Base-by-base conservation (phyloP, 2,113 vertebrate species). In the Prionailurus viverrinus region DNA sequence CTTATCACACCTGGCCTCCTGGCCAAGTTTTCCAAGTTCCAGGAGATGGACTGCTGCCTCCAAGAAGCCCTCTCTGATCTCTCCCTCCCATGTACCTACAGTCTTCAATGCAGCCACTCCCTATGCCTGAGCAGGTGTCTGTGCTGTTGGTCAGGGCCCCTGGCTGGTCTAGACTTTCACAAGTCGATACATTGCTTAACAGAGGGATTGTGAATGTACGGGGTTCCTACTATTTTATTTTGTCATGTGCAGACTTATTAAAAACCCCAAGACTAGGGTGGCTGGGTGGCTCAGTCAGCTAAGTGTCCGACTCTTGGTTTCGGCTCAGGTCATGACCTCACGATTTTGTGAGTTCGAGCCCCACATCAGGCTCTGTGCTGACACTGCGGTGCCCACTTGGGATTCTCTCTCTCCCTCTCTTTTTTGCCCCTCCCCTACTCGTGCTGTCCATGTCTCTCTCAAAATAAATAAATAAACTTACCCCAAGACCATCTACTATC, bases 21-120 rank as follows among this genome's bases (percentile, higher is more conserved):
- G 69, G 85, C 92, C 76, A 84, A 36, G 68, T 33, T 63, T 74
- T 86, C 86, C 74, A 71, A 83, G 74, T 84, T 84, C 89, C 48
- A 53, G 33, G 76, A 82, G 68, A 58, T 1, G 81, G 86, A 83
- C 63, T 29, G 68, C 7, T 1, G 1, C 86, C 76, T 66, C 76
- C 10, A 31, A 79, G 91, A 91, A 89, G 95, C 58, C 84, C 69
- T 69, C 82, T 25, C 73, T 87, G 93, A 33, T 68, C 41, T 65
- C 58, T 41, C 51, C 68, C n/a, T 89, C 68, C 68, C 19, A 63
- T 19, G 41, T 5, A 2, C 69, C 74, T 39, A 33, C 31, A 27
- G 36, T 13, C 74, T 82, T 31, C 63, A 53, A 23, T 15, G 61
- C 13, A 61, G 83, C 71, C 79, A 51, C 41, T 74, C 36, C 76